Evolutionary conservation across 2,797 vertebrate species (phyloP), one percentile per base, ranked within the genome.

Genomic region (Discoglossus pictus): DNA sequence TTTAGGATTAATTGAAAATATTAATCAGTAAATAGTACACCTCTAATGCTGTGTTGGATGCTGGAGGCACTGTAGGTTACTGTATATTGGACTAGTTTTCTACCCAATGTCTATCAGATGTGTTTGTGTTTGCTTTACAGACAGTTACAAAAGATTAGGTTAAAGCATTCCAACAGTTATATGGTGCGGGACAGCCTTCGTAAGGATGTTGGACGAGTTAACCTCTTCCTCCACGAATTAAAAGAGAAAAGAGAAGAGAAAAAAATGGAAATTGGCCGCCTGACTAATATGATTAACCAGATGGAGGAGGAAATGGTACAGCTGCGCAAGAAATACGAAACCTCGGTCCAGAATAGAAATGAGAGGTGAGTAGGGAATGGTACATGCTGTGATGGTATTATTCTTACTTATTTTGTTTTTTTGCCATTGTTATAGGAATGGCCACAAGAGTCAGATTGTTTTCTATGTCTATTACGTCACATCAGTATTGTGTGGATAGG

Each of bases 101-200:
- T n/a, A n/a, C n/a, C n/a, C n/a, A n/a, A n/a, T n/a, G n/a, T n/a
- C n/a, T n/a, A n/a, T 11, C 13, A 9, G 39, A 55, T 20, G 16
- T 38, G 4, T 10, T 48, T 42, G 3, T 4, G 9, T 25, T 79
- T 27, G 43, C 58, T 15, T 80, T 73, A 64, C 82, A 98, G 97
- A 75, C 87, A 87, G 17, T 74, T 96, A 31, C 88, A 91, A 73
- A 94, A 92, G 61, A 77, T 76, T 40, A 82, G 23, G 16, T 73
- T 89, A 83, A 95, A 92, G 78, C 83, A 88, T 7, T 77, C 78
- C 35, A 90, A 89, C 55, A 90, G 87, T 21, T 56, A 85, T 50
- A 87, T 78, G 61, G 78, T 82, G 9, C 84, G 78, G 65, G 88
- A 92, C 4, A 90, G 86, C 68, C 78, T 95, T 58, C 83, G 73